Percentiles rank a stretch among this genome's conserved stretches.
These are phyloP conservation scores for Pavo muticus DNA, from an alignment of 2,113 vertebrate genomes.

Conservation along the genomic window DNA sequence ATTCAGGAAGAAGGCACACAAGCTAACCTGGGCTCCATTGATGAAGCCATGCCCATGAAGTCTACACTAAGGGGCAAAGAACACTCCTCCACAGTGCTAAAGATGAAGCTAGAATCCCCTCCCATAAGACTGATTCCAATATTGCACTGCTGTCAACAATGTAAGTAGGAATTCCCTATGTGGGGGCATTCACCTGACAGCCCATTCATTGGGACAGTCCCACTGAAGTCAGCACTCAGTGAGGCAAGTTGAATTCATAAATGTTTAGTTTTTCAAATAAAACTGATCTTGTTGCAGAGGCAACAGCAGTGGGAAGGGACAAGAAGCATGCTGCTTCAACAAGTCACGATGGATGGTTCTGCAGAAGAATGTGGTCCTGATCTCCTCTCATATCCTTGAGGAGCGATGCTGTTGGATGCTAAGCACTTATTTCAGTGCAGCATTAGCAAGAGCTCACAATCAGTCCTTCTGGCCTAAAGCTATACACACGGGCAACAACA, in stretches of 20 bases:
- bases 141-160: not conserved
- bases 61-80: not conserved
- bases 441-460: not conserved
- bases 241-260: not conserved
- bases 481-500: not conserved
- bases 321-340: not conserved
- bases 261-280: not conserved
- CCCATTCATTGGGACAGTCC: not conserved
- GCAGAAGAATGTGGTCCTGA: not conserved
- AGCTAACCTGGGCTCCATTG: rapidly evolving
- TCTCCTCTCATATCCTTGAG: not conserved
- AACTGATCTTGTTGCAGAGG: not conserved
- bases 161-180: not conserved
- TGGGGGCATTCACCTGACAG: not conserved
- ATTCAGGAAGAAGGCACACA: not conserved
- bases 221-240: not conserved
- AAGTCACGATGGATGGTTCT: not conserved
- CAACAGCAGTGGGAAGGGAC: not conserved
- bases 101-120: not conserved
- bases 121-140: not conserved
- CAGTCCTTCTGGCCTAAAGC: not conserved
- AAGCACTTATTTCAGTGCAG: not conserved
- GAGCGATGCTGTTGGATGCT: not conserved
- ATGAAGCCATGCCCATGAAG: not conserved
- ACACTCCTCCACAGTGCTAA: not conserved